These are phyloP conservation scores for Mastomys coucha DNA, from an alignment of 2,113 vertebrate genomes.

Conservation along the genomic window DNA sequence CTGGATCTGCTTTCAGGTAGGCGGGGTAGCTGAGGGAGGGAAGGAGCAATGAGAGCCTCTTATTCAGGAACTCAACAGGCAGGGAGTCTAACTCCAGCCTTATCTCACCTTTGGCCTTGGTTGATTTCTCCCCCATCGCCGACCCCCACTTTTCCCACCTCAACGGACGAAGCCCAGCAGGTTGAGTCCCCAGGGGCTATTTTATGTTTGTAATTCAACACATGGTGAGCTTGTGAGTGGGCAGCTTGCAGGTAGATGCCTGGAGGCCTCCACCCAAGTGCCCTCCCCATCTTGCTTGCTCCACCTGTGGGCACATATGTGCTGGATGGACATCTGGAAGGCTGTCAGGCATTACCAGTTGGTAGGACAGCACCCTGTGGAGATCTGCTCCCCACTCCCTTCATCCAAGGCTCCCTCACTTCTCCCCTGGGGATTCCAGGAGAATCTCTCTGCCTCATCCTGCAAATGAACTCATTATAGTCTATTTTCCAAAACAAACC, in stretches of 20 bases:
- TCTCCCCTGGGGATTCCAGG: neutral
- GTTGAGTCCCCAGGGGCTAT: neutral
- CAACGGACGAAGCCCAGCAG: neutral
- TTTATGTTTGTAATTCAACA: neutral
- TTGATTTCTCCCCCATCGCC: neutral
- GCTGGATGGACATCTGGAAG: neutral
- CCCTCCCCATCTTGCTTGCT: too few relatives aligned
- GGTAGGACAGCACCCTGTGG: rapidly evolving
- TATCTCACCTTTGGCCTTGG: rapidly evolving
- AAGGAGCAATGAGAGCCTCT: rapidly evolving
- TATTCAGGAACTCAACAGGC: rapidly evolving
- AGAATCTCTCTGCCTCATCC: neutral
- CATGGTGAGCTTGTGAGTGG: rapidly evolving
- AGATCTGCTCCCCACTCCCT: neutral
- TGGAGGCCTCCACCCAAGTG: rapidly evolving
- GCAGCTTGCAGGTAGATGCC: rapidly evolving
- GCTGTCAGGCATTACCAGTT: rapidly evolving
- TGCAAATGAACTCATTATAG: neutral
- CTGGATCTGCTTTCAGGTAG: neutral
- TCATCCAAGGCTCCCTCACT: neutral
- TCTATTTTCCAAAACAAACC: neutral
- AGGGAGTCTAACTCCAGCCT: neutral
- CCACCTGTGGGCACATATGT: rapidly evolving
- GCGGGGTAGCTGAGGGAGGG: rapidly evolving
- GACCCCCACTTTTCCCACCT: neutral